Evolutionary conservation across 2,888 invertebrate genomes (phyloP).

Genomic region (Siphlonurus alternatus): DNA sequence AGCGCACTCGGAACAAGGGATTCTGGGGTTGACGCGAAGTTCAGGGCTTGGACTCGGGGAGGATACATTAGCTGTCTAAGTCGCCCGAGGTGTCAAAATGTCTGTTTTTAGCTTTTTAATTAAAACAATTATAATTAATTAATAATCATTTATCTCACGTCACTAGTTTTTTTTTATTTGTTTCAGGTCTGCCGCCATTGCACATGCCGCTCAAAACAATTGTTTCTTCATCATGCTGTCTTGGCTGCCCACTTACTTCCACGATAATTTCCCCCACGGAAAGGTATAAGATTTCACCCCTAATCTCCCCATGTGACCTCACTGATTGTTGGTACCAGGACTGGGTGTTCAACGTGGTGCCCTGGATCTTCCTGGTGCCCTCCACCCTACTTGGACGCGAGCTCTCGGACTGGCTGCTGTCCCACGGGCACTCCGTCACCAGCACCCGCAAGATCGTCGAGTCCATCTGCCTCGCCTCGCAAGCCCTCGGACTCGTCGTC

Average conservation of each 20-base stretch:
- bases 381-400: slow-evolving; percentile 44
- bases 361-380: slow-evolving; percentile 45
- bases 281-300: slow-evolving; percentile 24
- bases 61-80: too few relatives aligned
- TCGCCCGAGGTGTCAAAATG: too few relatives aligned
- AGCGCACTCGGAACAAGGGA: too few relatives aligned
- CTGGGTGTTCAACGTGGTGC: slow-evolving; percentile 55
- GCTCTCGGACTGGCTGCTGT: slow-evolving; percentile 38
- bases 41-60: too few relatives aligned
- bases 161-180: too few relatives aligned
- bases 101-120: too few relatives aligned
- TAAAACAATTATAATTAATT: too few relatives aligned
- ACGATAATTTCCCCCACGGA: slow-evolving; percentile 47
- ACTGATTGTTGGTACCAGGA: slow-evolving; percentile 27
- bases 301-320: not conserved
- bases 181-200: slow-evolving; percentile 47
- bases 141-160: too few relatives aligned
- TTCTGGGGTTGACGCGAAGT: too few relatives aligned
- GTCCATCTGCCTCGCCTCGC: slow-evolving; percentile 32
- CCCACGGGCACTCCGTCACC: slow-evolving; percentile 34
- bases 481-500: slow-evolving; percentile 32
- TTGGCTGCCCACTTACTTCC: slow-evolving; percentile 58
- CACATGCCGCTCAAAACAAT: slow-evolving; percentile 54
- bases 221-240: slow-evolving; percentile 52
- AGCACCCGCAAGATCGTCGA: slow-evolving; percentile 34